phyloP scores from a whole-genome alignment of 2,113 vertebrate genomes.

The Python bivittatus region DNA sequence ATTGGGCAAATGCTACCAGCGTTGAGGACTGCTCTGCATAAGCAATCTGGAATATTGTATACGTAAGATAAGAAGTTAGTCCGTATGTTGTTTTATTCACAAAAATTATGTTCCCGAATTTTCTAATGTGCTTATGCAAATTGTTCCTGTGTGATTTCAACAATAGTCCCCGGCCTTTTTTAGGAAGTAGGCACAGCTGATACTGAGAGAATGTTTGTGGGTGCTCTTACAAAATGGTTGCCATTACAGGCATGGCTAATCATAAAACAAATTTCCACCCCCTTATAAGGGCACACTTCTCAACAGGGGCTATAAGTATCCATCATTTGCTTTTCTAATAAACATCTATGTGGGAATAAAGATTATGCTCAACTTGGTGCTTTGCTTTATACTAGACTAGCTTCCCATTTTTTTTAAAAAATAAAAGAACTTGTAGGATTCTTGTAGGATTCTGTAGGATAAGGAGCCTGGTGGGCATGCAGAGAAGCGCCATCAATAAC shows the following conservation, averaged over 20 bases:
- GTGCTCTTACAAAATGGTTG: background rate
- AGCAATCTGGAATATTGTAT: background rate
- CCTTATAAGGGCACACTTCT: background rate
- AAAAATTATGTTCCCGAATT: background rate
- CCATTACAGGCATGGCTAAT: background rate
- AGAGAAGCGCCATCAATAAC: background rate
- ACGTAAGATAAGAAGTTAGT: background rate
- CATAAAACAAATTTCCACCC: background rate
- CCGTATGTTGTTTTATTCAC: background rate
- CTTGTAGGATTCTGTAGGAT: background rate
- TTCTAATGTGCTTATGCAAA: background rate
- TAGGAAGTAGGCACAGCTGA: background rate
- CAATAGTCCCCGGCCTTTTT: background rate
- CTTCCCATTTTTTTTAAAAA: background rate
- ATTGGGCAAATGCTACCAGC: background rate
- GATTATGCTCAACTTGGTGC: background rate
- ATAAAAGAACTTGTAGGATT: background rate
- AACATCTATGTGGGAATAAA: background rate
- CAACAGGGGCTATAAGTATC: background rate
- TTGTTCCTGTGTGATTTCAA: background rate
- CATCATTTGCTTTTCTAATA: background rate
- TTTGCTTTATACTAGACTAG: background rate
- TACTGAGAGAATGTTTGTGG: background rate
- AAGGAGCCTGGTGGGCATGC: background rate
- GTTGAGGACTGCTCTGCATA: background rate